Base-by-base conservation (phyloP, 2,113 vertebrate species). In the Periophthalmodon schlosseri region DNA sequence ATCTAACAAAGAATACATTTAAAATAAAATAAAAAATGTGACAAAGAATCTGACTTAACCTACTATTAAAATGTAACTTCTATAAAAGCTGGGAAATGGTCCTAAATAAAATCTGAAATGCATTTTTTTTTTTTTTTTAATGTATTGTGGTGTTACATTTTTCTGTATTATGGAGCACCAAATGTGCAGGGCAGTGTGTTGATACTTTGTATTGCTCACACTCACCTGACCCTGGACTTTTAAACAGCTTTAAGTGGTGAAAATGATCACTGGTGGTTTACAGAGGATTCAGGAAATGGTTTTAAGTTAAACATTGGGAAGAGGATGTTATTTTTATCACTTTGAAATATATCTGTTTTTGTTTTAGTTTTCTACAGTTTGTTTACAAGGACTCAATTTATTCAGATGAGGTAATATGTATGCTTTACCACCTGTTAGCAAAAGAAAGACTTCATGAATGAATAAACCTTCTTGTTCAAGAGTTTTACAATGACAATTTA, bases 241-340 rank as follows among this genome's bases (percentile, higher is more conserved):
- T 28, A 60, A 60, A 60, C 57, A 60, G 57, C 23, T 28, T 23
- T 58, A 60, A 68, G 61, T 11, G 24, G 63, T 72, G 68, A 84
- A 76, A 88, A 86, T 50, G 69, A 74, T 78, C 68, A 72, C 71
- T 67, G 69, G 0, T 46, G 70, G 73, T 84, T 84, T 77, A 86
- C 52, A 80, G 34, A 78, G 33, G 52, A 67, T 57, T 33, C 34
- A 4, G 68, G 79, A 65, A 79, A 84, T 52, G 36, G 79, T 84
- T 81, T 83, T 39, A 78, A 36, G 72, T 70, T 73, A 88, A 88
- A 90, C 84, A 89, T 73, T 65, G 39, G 28, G 60, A 74, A 60
- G 23, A 52, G 60, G 77, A 47, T 76, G 52, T 73, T 44, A 52
- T 36, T 63, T 78, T 39, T 20, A 54, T 65, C 65, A 67, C 56